These are phyloP conservation scores for Eristalinus sepulchralis DNA, from an alignment of 2,888 invertebrate genomes.

Conservation along the genomic window DNA sequence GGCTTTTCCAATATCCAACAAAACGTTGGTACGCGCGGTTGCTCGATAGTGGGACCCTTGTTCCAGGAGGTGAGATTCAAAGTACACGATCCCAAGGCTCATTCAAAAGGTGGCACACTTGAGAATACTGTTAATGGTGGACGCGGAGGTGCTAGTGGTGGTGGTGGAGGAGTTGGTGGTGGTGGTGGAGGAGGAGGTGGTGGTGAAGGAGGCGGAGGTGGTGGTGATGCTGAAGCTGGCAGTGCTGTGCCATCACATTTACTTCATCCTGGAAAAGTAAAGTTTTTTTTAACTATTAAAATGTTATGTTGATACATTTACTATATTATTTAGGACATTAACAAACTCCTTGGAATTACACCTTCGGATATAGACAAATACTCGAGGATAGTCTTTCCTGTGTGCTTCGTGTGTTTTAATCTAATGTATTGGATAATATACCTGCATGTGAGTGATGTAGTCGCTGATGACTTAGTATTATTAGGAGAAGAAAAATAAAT, in stretches of 20 bases:
- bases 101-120: conserved; percentile 94
- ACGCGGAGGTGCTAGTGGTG: conserved; percentile 84
- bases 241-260: conserved; percentile 85
- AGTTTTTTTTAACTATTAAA: no score
- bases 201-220: conserved; percentile 76
- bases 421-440: conserved; percentile 99
- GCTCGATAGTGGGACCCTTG: conserved; percentile 85
- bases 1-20: conserved; percentile 82
- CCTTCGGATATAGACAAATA: conserved; percentile 99
- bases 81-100: conserved; percentile 96
- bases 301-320: no score
- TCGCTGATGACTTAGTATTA: conserved; percentile 95
- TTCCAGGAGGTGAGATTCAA: conserved; percentile 97
- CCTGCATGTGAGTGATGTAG: conserved; percentile 96
- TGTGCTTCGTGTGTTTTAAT: conserved; percentile 99
- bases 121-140: conserved; percentile 95
- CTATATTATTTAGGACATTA: conserved; percentile 87
- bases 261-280: conserved; percentile 92
- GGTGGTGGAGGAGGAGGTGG: conserved; percentile 76
- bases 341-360: conserved; percentile 94
- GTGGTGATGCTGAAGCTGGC: conserved; percentile 82
- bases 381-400: conserved; percentile 98
- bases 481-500: conserved; percentile 86
- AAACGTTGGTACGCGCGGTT: conserved; percentile 82
- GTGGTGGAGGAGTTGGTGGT: conserved; percentile 81